Evolutionary conservation across 2,113 vertebrate species (phyloP), one percentile per base, ranked within the genome.

Genomic region (Geococcyx californianus): DNA sequence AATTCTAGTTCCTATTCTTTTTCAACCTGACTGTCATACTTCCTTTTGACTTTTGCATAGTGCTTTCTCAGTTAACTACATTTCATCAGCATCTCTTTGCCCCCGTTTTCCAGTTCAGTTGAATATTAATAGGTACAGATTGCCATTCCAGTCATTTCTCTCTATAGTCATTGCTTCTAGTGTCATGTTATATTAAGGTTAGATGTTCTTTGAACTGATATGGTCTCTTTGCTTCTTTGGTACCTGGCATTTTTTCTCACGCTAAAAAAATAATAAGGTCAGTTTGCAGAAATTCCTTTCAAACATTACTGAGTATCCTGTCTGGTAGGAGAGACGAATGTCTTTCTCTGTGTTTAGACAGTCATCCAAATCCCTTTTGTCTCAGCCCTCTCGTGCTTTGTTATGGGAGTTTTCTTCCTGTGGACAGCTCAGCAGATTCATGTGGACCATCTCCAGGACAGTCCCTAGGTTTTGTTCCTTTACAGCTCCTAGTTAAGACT

Each of bases 361-460:
- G 69, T 34, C 36, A 45, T 96, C 92, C 93, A 97, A 78, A 87
- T 88, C 60, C 66, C 44, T 92, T 88, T 75, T 38, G 69, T 78
- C 75, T 95, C 90, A 93, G 83, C 93, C 88, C 90, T 92, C 90
- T 87, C 96, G 96, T 97, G 96, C 95, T 90, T 92, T 90, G 44
- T 72, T 94, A 52, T 81, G 95, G 96, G 96, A 91, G 73, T 93
- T 96, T 88, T 92, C 94, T 95, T 89, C 92, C 90, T 97, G 94
- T 96, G 94, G 89, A 93, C 89, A 95, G 86, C 67, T 88, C 84
- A 90, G 88, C 85, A 94, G 85, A 85, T 96, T 86, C 92, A 92
- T 73, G 90, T 97, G 97, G 97, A 97, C 96, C 94, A 95, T 95
- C 84, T 92, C 93, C 94, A 94, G 78, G 49, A 69, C 78, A 82